phyloP scores from a whole-genome alignment of 2,113 vertebrate species.

The Bos taurus region ARS-UCD2.0 NC_037339.1:85963001-85963500 shows the following conservation, averaged over 20 bases:
- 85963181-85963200: constrained; percentile 82
- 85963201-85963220: constrained; percentile 85
- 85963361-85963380: constrained; percentile 64
- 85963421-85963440: not conserved
- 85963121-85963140: constrained; percentile 88
- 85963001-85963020: not conserved
- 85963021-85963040: constrained; percentile 30
- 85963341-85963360: constrained; percentile 79
- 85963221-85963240: constrained; percentile 91
- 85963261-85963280: constrained; percentile 83
- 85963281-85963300: constrained; percentile 90
- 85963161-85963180: constrained; percentile 88
- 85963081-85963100: constrained; percentile 81
- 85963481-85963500: not conserved
- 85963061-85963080: constrained; percentile 71
- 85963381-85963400: constrained; percentile 23
- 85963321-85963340: constrained; percentile 86
- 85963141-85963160: constrained; percentile 84
- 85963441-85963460: not conserved
- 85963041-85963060: constrained; percentile 68
- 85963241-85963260: constrained; percentile 85
- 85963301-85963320: constrained; percentile 81
- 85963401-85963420: constrained; percentile 61
- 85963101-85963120: constrained; percentile 84
- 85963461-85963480: not conserved